Evolutionary conservation across 1,140 invertebrate genomes (phyloP).

Genomic region (Mylabris phalerata): DNA sequence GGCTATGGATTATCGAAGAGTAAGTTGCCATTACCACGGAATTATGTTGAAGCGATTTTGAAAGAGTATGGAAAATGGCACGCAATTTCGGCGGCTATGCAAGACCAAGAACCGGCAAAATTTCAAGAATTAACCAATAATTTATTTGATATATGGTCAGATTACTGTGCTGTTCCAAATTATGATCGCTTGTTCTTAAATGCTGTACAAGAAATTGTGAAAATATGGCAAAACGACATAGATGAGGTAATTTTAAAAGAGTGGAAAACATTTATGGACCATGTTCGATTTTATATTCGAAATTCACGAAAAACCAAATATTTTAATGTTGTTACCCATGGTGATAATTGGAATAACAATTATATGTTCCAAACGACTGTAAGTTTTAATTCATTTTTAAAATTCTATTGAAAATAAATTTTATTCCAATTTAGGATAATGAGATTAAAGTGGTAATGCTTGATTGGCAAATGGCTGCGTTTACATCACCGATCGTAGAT

Average conservation of each 20-base stretch:
- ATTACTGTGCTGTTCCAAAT: too few relatives aligned
- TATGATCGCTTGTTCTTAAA: too few relatives aligned
- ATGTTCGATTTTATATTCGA: slow-evolving; percentile 5
- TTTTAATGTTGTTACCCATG: slow-evolving; percentile 19
- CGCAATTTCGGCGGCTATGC: slow-evolving; percentile 45
- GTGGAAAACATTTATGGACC: neutral
- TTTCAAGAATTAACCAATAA: slow-evolving; percentile 23
- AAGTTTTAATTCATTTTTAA: slow-evolving; percentile 9
- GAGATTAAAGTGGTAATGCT: slow-evolving; percentile 28
- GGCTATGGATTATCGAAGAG: neutral
- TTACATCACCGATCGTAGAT: slow-evolving; percentile 51
- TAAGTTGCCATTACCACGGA: neutral
- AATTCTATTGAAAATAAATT: neutral
- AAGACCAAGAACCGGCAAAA: slow-evolving; percentile 34
- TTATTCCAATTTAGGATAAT: neutral
- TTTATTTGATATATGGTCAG: slow-evolving; percentile 17
- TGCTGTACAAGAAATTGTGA: too few relatives aligned
- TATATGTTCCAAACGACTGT: slow-evolving; percentile 27
- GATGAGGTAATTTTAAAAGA: slow-evolving; percentile 9
- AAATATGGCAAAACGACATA: slow-evolving; percentile 4
- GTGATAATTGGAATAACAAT: slow-evolving; percentile 30
- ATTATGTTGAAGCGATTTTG: slow-evolving; percentile 34
- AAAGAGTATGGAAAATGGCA: slow-evolving; percentile 47
- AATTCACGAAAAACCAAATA: neutral
- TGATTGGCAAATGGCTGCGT: slow-evolving; percentile 51